A percentile compares a stretch with the other conserved stretches of the same genome.
Evolutionary conservation across 2,888 invertebrate species (phyloP).

Genomic region (Epinotia nisella): DNA sequence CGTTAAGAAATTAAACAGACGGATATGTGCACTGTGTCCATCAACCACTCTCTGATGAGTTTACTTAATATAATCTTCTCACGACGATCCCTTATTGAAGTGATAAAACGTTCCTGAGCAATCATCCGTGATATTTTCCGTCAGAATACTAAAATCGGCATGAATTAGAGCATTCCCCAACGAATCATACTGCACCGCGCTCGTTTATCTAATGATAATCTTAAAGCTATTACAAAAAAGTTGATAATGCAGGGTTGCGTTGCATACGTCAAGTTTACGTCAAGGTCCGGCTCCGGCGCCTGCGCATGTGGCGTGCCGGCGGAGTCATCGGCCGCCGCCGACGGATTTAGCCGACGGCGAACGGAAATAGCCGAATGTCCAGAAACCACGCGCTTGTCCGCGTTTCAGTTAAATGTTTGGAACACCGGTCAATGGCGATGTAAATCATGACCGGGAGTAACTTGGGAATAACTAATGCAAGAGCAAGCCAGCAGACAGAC

Average conservation of each 20-base stretch:
- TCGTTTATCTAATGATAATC: conserved; percentile 16
- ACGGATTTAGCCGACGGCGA: conserved; percentile 76
- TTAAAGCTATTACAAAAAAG: conserved; percentile 36
- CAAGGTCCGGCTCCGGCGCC: conserved; percentile 76
- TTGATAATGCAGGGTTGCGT: conserved; percentile 47
- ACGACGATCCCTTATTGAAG: conserved; percentile 9
- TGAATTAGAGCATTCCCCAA: conserved; percentile 46
- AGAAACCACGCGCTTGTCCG: conserved; percentile 70
- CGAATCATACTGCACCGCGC: conserved; percentile 16
- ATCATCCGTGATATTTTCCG: conserved; percentile 25
- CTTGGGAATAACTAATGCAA: conserved; percentile 6
- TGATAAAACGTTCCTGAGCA: conserved; percentile 15
- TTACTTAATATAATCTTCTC: conserved; percentile 23
- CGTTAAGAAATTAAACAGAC: conserved; percentile 36
- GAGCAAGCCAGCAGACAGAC: not conserved
- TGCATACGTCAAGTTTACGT: conserved; percentile 57
- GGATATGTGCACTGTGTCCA: conserved; percentile 10
- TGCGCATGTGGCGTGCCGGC: conserved; percentile 64
- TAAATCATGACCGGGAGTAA: conserved; percentile 47
- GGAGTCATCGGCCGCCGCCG: conserved; percentile 80
- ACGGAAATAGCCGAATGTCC: conserved; percentile 80
- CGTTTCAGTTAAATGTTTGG: conserved; percentile 70
- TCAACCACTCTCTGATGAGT: conserved; percentile 21
- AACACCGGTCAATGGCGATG: conserved; percentile 64
- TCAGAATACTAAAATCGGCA: conserved; percentile 19